Conservation (phyloP, 1,140 invertebrate genomes). For the Mya arenaria region DNA sequence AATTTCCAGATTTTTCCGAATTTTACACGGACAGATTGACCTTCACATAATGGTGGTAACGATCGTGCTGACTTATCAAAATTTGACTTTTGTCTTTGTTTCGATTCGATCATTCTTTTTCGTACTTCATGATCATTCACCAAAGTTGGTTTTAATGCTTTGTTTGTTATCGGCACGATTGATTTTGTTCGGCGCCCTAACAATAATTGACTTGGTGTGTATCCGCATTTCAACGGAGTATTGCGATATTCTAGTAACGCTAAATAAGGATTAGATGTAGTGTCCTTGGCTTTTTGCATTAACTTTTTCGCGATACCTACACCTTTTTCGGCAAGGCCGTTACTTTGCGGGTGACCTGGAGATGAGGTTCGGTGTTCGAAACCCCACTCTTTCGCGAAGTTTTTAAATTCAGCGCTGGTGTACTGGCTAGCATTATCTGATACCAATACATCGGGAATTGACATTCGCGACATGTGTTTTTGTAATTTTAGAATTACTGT, state of each 20-base stretch:
- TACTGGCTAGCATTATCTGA: conserved; percentile 60
- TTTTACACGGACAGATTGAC: not conserved
- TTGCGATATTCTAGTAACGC: conserved; percentile 19
- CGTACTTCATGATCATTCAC: not conserved
- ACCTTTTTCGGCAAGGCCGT: conserved; percentile 9
- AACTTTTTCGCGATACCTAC: conserved; percentile 14
- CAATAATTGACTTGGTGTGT: conserved; percentile 12
- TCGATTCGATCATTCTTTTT: not conserved
- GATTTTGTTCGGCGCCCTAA: not conserved
- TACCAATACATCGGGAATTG: conserved; percentile 55
- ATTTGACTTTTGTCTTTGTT: not conserved
- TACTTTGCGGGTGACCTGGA: not conserved
- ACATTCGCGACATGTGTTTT: conserved; percentile 32
- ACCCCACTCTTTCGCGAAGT: not conserved
- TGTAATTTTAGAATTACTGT: conserved; percentile 54
- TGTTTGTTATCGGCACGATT: not conserved
- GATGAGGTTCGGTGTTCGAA: conserved; percentile 9
- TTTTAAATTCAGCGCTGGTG: not conserved
- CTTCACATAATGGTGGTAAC: not conserved
- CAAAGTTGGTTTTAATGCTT: not conserved
- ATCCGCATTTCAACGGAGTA: conserved; percentile 1
- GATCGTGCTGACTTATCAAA: not conserved
- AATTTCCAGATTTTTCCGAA: not conserved
- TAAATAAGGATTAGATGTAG: not conserved
- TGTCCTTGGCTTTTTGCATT: conserved; percentile 5